Evolutionary conservation across 2,797 vertebrate genomes (phyloP).

Genomic region (Anniella stebbinsi): DNA sequence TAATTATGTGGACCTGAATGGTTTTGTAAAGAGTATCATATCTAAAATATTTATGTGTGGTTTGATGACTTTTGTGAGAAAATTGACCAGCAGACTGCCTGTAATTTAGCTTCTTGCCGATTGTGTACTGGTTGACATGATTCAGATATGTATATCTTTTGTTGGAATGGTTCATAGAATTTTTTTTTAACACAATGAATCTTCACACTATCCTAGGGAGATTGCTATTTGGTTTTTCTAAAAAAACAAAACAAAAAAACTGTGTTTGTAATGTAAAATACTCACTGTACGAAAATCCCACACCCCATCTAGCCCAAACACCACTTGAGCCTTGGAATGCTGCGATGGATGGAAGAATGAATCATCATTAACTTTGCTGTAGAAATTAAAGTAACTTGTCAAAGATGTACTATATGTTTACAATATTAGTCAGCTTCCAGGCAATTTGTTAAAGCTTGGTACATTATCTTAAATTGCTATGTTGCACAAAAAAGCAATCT

Average conservation of each 20-base stretch:
- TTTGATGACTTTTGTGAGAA: constrained; percentile 79
- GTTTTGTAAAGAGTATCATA: constrained; percentile 79
- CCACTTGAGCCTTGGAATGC: constrained; percentile 75
- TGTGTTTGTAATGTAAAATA: constrained; percentile 76
- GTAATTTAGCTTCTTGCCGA: constrained; percentile 80
- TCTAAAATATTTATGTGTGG: constrained; percentile 80
- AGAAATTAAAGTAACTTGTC: constrained; percentile 58
- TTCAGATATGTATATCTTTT: constrained; percentile 76
- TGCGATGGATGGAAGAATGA: constrained; percentile 68
- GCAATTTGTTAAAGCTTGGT: constrained; percentile 69
- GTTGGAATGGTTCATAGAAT: constrained; percentile 76
- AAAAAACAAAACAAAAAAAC: constrained; percentile 32
- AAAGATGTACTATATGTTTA: constrained; percentile 68
- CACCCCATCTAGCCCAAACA: constrained; percentile 54
- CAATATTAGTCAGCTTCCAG: constrained; percentile 63
- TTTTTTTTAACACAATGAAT: constrained; percentile 66
- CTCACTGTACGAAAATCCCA: constrained; percentile 62
- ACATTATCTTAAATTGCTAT: constrained; percentile 74
- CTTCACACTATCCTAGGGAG: constrained; percentile 71
- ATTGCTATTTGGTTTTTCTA: constrained; percentile 65
- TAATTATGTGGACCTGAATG: constrained; percentile 80
- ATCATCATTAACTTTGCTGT: constrained; percentile 65
- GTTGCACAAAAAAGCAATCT: constrained; percentile 73
- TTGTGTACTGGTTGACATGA: constrained; percentile 78
- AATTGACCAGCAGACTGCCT: constrained; percentile 80